Evolutionary conservation across 1,140 invertebrate genomes (phyloP).

Genomic region (Acyrthosiphon pisum): DNA sequence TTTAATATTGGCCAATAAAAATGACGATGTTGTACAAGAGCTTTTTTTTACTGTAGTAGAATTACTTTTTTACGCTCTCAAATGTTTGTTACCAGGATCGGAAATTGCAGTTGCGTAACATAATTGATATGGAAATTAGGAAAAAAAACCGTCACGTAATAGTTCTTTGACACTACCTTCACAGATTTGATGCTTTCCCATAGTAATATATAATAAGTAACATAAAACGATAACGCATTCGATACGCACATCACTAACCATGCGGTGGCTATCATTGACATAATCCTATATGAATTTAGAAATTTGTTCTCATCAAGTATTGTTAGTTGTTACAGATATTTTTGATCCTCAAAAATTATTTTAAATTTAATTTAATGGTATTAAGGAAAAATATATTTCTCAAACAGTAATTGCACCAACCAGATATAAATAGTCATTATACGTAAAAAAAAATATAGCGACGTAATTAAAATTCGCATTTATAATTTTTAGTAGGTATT

Average conservation of each 20-base stretch:
- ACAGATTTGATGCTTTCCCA: slow-evolving; percentile 49
- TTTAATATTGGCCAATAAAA: background rate
- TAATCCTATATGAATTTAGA: slow-evolving; percentile 41
- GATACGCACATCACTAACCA: slow-evolving; percentile 22
- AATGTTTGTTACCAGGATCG: background rate
- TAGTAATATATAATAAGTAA: slow-evolving; percentile 12
- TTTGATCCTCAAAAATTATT: background rate
- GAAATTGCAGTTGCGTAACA: slow-evolving; percentile 43
- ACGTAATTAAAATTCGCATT: background rate
- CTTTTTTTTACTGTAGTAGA: background rate
- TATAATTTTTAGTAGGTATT: background rate
- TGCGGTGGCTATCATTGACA: slow-evolving; percentile 30
- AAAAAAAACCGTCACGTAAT: slow-evolving; percentile 32
- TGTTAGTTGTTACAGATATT: background rate
- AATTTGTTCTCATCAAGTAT: background rate
- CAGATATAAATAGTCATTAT: background rate
- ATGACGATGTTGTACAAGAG: background rate
- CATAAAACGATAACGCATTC: slow-evolving; percentile 38
- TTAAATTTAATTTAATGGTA: background rate
- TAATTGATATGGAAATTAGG: slow-evolving; percentile 39
- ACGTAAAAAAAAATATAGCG: background rate
- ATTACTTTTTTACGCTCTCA: background rate
- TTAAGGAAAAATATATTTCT: background rate
- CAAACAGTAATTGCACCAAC: background rate
- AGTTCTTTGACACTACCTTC: slow-evolving; percentile 37